Evolutionary conservation across 1,140 invertebrate genomes (phyloP), one percentile per base, ranked within the genome.

Genomic region (Scaptomyza graminum): DNA sequence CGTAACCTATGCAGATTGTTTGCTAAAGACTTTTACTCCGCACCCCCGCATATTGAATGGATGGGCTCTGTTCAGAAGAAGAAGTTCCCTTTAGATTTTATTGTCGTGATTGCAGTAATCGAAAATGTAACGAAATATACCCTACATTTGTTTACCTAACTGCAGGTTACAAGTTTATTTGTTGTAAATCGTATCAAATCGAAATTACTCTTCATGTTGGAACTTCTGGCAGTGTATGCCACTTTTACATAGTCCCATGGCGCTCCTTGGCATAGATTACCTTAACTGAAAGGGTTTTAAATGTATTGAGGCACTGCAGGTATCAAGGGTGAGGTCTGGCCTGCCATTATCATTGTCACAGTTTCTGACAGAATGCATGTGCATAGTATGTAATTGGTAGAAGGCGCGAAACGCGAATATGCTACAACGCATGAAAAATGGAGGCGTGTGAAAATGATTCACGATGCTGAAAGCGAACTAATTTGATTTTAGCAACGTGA

Each of bases 401-500:
- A 61, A 74, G 67, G 71, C 71, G 71, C 67, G 61, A 71, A 74
- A 66, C 50, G 59, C 47, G 25, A 71, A 65, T 60, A 71, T 54
- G 62, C 69, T 56, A 51, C 60, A 66, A 55, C 31, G 37, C 55
- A 60, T 60, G 39, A 68, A 74, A 59, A 57, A 44, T 57, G 28
- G 52, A 75, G 67, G 61, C 67, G 67, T 71, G 67, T 60, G 72
- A 71, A 75, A 71, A 74, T 74, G 13, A 71, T 70, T 28, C 63
- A 41, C 51, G 18, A 31, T 25, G 54, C 22, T 47, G 15, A 66
- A 72, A 61, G 57, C 59, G 56, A 74, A 68, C 52, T 68, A 47
- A 56, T 51, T 57, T 61, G 57, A 59, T 44, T 44, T 56, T 11
- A 22, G 54, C 34, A 74, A 70, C 71, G 72, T 74, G 72, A 70